Base-by-base conservation (phyloP, 1,140 invertebrate species). In the Brachionus angularis region DNA sequence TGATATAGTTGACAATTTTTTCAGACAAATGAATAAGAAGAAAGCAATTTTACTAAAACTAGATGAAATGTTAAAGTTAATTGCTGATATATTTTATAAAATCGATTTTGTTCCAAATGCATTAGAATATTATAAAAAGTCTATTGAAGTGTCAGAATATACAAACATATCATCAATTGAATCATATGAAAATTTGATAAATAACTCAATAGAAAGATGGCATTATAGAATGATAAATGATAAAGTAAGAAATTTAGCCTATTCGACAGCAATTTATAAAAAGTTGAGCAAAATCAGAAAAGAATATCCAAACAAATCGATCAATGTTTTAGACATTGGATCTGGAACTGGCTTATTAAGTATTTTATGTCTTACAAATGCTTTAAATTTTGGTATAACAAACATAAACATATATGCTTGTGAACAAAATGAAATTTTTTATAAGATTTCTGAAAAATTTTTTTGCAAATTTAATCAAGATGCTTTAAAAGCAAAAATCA, bases 171-270 rank as follows among this genome's bases (percentile, higher is more conserved):
- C 21, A 39, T 25, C 53, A 23, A 58, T 58, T 23, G 53, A 58
- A 39, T 58, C 53, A 23, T 58, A 18, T 36, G 53, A 58, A 58
- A 58, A 67, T 67, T 50, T 67, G 18, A 46, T 67, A 5, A 67
- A 46, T 67, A 31, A 47, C 27, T 21, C 23, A 2, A 67, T 67
- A 14, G 62, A 67, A 10, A 46, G 47, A 34, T 67, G 62, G 62
- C 62, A 67, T 34, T 67, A 67, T 31, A 21, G 62, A 4, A 67
- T 67, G 62, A 46, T 67, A 25, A 67, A 67, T 36, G 62, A 67
- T 14, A 27, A 33, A 12, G 47, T 46, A 4, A 31, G 62, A 33
- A 67, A 67, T 36, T 14, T 67, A 10, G 62, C 62, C 14, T 67
- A 67, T 18, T 67, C 62, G 0, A 46, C 42, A 3, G 62, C 62